Evolutionary conservation across 53 echinoderm and acorn worm genomes (phyloP).

Genomic region (Antedon mediterranea): DNA sequence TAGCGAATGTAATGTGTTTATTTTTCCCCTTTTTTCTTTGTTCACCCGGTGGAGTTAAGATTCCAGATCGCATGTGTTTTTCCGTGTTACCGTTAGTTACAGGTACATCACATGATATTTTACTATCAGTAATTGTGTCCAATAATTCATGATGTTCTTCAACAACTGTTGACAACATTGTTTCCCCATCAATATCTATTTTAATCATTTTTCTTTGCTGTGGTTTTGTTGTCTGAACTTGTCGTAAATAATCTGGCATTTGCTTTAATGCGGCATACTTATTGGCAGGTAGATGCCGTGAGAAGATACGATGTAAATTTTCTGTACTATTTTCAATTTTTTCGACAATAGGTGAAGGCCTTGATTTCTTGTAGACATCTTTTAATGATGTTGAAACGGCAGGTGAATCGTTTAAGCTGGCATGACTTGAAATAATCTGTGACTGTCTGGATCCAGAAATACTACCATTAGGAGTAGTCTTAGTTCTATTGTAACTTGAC

Average conservation of each 20-base stretch:
- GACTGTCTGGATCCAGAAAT: neutral
- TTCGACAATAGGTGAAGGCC: slow-evolving; percentile 23
- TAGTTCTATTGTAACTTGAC: neutral
- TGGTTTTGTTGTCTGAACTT: neutral
- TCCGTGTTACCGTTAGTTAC: neutral
- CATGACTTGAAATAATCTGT: neutral
- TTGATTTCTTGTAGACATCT: neutral
- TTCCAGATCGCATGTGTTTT: neutral
- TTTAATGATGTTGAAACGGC: neutral
- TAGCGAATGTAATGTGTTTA: slow-evolving; percentile 58
- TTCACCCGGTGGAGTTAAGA: neutral
- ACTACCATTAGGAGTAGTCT: neutral
- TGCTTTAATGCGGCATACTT: neutral
- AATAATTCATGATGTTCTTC: neutral
- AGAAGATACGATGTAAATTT: slow-evolving; percentile 19
- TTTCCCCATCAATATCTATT: neutral
- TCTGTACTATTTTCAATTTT: slow-evolving; percentile 19
- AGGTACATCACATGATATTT: neutral
- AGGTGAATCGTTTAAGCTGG: neutral
- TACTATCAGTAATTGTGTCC: neutral
- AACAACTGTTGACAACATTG: neutral
- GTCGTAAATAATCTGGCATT: slow-evolving; percentile 4
- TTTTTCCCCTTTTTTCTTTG: slow-evolving; percentile 22
- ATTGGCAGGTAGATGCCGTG: slow-evolving; percentile 12
- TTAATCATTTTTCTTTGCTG: neutral